Base-by-base conservation (phyloP, 2,888 invertebrate species). In the Schizaphis graminum region DNA sequence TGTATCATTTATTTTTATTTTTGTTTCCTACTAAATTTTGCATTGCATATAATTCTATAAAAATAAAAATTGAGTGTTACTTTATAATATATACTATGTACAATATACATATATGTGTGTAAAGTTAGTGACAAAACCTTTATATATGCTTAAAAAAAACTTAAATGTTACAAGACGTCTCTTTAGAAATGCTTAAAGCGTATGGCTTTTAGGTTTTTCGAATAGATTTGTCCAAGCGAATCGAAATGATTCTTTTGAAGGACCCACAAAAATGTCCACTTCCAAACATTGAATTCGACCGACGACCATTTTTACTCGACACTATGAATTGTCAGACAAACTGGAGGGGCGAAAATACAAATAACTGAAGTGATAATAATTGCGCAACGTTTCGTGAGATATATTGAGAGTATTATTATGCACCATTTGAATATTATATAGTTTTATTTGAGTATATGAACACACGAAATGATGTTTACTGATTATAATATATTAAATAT, bases 311-410 rank as follows among this genome's bases (percentile, higher is more conserved):
- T 91, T 57, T 35, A 44, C n/a, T 26, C 61, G 26, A 57, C 93
- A 77, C 57, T 57, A 41, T 28, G 85, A 57, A 89, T 56, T 44
- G 93, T 90, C 88, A 61, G 88, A 77, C 92, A 89, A 89, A 77
- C 92, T 89, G 28, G 41, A 94, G 26, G 85, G 87, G 67, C 24
- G 67, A n/a, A 28, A 85, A n/a, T 86, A 35, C 61, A 61, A n/a
- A 89, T 77, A 91, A 67, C 88, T 24, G 86, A 67, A 13, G 16
- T 35, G 67, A 86, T 93, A 89, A 89, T 91, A 89, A 89, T 91
- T 87, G 91, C 67, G 86, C 47, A 90, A 49, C 86, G 91, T 94
- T 53, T 94, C 91, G 86, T 67, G n/a, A 91, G 87, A 94, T 91
- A n/a, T 44, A n/a, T n/a, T 8, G n/a, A 90, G 61, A 61, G 49